phyloP scores from a whole-genome alignment of 2,113 vertebrate species.

The Heterochromis multidens region DNA sequence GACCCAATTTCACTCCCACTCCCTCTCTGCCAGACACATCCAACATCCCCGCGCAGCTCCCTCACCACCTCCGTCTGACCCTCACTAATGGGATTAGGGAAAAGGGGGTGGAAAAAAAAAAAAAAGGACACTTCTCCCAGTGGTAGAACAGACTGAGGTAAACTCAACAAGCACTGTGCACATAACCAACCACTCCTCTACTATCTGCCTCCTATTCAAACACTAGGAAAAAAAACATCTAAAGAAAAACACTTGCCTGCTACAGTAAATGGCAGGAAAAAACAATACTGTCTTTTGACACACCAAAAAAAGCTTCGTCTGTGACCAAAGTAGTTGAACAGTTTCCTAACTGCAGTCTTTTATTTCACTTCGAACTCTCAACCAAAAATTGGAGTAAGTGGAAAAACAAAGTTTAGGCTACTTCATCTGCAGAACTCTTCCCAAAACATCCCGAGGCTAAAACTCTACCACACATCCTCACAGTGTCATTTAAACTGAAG shows the following conservation, averaged over 20 bases:
- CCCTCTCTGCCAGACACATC: constrained; percentile 19
- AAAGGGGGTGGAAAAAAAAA: background rate
- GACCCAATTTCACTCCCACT: constrained; percentile 34
- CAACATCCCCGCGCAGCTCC: background rate
- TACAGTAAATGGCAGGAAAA: background rate
- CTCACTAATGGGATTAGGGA: background rate
- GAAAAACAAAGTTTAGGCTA: background rate
- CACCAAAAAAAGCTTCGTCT: background rate
- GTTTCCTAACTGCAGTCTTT: background rate
- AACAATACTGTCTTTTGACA: background rate
- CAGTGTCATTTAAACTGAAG: background rate
- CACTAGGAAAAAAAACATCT: too few species aligned
- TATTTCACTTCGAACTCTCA: background rate
- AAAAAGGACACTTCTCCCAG: background rate
- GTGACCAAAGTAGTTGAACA: background rate
- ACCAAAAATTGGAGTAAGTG: background rate
- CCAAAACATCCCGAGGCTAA: background rate
- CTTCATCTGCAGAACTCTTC: background rate
- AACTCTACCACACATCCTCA: background rate
- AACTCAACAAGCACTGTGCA: background rate
- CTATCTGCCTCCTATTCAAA: background rate
- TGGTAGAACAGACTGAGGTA: background rate
- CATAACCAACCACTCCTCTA: background rate
- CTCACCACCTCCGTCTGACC: constrained; percentile 5
- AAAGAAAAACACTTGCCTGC: background rate